These are phyloP conservation scores for Lanius collurio DNA, from an alignment of 2,113 vertebrate species.

Conservation along the genomic window DNA sequence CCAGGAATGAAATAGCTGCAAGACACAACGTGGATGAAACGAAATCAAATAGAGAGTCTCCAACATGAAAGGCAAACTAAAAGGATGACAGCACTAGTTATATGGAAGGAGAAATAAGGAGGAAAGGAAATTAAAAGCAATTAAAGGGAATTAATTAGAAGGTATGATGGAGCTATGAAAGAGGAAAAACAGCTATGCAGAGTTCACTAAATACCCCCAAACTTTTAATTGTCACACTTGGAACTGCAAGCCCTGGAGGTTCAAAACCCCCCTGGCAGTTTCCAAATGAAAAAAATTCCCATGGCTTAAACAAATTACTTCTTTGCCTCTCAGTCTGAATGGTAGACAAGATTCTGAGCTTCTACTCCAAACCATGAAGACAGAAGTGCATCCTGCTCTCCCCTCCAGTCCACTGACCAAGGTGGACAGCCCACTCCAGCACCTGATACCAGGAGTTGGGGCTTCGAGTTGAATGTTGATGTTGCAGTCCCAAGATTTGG, in stretches of 20 bases:
- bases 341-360: neutral
- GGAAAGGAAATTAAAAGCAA: constrained; percentile 63
- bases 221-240: constrained; percentile 60
- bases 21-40: constrained; percentile 55
- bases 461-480: neutral
- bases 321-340: constrained; percentile 31
- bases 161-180: constrained; percentile 37
- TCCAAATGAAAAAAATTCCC: neutral
- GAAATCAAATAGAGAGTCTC: constrained; percentile 39
- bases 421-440: neutral
- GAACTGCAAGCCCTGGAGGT: constrained; percentile 51
- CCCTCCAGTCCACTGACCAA: neutral
- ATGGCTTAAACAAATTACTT: constrained; percentile 59
- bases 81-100: constrained; percentile 52
- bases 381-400: neutral
- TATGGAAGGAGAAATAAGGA: constrained; percentile 39
- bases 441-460: too few species aligned
- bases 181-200: constrained; percentile 61
- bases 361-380: neutral
- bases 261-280: constrained; percentile 40
- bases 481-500: neutral
- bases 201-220: constrained; percentile 51
- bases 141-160: constrained; percentile 69
- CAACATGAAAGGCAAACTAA: constrained; percentile 61
- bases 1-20: constrained; percentile 63